These are phyloP conservation scores for Cephalopholis sonnerati DNA, from an alignment of 2,113 vertebrate genomes.

Conservation along the genomic window DNA sequence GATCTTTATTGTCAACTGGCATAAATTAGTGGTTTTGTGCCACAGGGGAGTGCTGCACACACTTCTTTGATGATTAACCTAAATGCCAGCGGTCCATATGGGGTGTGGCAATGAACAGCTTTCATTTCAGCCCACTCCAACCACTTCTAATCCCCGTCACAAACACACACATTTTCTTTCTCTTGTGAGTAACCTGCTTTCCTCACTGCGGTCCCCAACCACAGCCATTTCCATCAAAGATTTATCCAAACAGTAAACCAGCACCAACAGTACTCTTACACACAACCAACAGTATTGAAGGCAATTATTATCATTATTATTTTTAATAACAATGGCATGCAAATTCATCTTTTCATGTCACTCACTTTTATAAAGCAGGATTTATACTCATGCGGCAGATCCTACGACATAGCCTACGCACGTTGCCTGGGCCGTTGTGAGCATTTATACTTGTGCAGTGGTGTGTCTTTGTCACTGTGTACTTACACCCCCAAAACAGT, in stretches of 20 bases:
- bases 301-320: too few relatives aligned
- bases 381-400: too few relatives aligned
- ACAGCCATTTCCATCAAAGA: not conserved
- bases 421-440: too few relatives aligned
- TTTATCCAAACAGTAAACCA: not conserved
- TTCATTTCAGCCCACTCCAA: not conserved
- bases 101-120: slow-evolving; percentile 12
- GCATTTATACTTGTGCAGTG: too few relatives aligned
- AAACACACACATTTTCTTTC: not conserved
- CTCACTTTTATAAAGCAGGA: not conserved
- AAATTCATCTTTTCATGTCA: not conserved
- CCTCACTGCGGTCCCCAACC: not conserved
- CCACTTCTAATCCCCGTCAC: not conserved
- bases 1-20: not conserved
- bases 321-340: not conserved
- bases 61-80: slow-evolving; percentile 12
- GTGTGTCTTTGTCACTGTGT: too few relatives aligned
- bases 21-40: not conserved
- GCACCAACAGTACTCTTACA: not conserved
- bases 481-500: too few relatives aligned
- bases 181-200: not conserved
- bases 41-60: slow-evolving; percentile 7
- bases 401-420: too few relatives aligned
- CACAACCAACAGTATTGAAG: too few relatives aligned
- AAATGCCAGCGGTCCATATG: not conserved